Conservation (phyloP, 64 coral and sea anemone species). For the Montipora sp. region DNA sequence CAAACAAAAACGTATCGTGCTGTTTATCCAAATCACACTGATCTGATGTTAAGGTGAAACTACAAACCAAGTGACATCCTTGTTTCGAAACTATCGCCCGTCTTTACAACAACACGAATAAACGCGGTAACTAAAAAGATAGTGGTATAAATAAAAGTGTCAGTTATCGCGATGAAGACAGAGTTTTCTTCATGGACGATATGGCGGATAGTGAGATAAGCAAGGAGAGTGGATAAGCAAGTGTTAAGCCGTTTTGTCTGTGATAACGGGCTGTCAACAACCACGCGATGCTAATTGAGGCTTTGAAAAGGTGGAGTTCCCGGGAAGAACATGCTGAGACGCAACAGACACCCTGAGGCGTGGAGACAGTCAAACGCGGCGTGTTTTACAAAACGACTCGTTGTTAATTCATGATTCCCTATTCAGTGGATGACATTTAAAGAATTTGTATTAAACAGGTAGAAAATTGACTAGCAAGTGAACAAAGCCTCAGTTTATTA, state of each 20-base stretch:
- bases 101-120: neutral
- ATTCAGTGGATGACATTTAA: constrained; percentile 48
- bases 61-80: constrained; percentile 29
- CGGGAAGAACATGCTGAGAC: constrained; percentile 9
- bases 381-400: constrained; percentile 41
- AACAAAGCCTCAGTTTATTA: constrained; percentile 34
- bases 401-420: constrained; percentile 50
- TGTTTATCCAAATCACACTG: neutral
- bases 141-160: neutral
- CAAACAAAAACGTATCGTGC: constrained; percentile 35
- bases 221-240: neutral
- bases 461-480: constrained; percentile 45
- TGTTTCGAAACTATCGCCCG: constrained; percentile 10
- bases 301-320: constrained; percentile 53
- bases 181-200: neutral
- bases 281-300: constrained; percentile 24
- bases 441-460: constrained; percentile 61
- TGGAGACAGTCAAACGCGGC: constrained; percentile 14
- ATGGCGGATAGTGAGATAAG: neutral
- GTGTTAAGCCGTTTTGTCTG: constrained; percentile 8
- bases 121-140: neutral
- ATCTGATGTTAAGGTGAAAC: constrained; percentile 27
- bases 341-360: neutral
- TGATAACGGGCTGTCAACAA: constrained; percentile 48
- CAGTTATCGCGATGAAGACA: neutral